Evolutionary conservation across 2,113 vertebrate genomes (phyloP), one percentile per base, ranked within the genome.

Genomic region (Psilopsiagon aymara): DNA sequence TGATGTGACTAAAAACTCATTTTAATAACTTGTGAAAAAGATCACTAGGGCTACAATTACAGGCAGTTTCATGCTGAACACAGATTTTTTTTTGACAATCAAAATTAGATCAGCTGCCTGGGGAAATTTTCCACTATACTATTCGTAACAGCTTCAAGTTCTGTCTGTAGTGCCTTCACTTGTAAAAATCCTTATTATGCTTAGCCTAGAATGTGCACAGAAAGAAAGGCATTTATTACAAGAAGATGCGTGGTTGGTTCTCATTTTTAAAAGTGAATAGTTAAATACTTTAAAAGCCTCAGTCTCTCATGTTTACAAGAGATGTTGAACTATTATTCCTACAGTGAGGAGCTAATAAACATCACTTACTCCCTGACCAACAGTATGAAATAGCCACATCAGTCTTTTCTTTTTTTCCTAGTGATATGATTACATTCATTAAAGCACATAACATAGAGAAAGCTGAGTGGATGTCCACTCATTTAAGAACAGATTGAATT

Each of bases 51-150:
- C 47, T 93, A 81, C 82, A 91, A 82, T 73, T 94, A 84, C 75
- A 82, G 66, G 29, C 18, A 2, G 53, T 79, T 91, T 87, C 70
- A 51, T 78, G 73, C 46, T 92, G 66, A 92, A 95, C 27, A 59
- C 15, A 86, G 63, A 79, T 57, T 75, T 93, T 74, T 89, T 74
- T 89, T 95, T 96, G 37, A 77, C 82, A 96, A 88, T 73, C 63
- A 78, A 82, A 95, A 90, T 94, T 73, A 80, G 75, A 93, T 92
- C 63, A 94, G 41, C 57, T 91, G 74, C 86, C 89, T 76, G 41
- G 60, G 69, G 82, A 94, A 83, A 84, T 90, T 81, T 96, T 94
- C 88, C 91, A 78, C 67, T 89, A 33, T 82, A 59, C 91, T 94
- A 84, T 84, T 91, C 2, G 10, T 63, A 95, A 63, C 37, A 92